Evolutionary conservation across 2,797 vertebrate genomes (phyloP), one percentile per base, ranked within the genome.

Genomic region (Myripristis jacobus): DNA sequence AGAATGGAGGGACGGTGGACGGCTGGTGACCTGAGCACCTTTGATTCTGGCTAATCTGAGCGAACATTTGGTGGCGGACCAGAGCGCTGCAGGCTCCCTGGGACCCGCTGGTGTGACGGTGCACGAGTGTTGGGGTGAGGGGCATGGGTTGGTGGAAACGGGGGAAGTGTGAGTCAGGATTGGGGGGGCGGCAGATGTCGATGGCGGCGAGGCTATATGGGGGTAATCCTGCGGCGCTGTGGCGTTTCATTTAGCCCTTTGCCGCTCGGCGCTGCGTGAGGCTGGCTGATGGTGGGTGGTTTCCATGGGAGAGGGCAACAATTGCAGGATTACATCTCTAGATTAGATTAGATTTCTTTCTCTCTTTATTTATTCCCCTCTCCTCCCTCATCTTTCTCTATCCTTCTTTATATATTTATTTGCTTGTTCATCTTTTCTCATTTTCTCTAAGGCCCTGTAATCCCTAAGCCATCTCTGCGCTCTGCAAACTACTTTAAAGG

Each of bases 271-370:
- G 43, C 67, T 34, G 27, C 63, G 65, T 51, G 54, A 60, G 69
- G 59, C 38, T 6, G 54, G 66, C 18, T 18, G 22, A 58, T 61
- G 75, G 41, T 29, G 65, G 50, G 22, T 16, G 50, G 67, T 36
- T 13, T 59, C 41, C 67, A 73, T 21, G 69, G 60, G 79, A 55
- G 79, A 87, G 89, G 87, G 93, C 53, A 92, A 91, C 93, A 87
- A 92, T 71, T 80, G 85, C 80, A 66, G 94, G 96, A 97, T 97
- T 96, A 96, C 93, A 91, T 94, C 91, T 89, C 88, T 63, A 85
- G 87, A 90, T 87, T 76, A 87, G 87, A 91, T 90, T 88, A 78
- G 54, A 83, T 84, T 87, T 77, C 57, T 61, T 57, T 66, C 65
- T 81, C 60, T 67, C 50, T 85, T 83, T 78, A 75, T 77, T 67